Evolutionary conservation across 2,113 vertebrate genomes (phyloP).

Genomic region (Madoqua kirkii): DNA sequence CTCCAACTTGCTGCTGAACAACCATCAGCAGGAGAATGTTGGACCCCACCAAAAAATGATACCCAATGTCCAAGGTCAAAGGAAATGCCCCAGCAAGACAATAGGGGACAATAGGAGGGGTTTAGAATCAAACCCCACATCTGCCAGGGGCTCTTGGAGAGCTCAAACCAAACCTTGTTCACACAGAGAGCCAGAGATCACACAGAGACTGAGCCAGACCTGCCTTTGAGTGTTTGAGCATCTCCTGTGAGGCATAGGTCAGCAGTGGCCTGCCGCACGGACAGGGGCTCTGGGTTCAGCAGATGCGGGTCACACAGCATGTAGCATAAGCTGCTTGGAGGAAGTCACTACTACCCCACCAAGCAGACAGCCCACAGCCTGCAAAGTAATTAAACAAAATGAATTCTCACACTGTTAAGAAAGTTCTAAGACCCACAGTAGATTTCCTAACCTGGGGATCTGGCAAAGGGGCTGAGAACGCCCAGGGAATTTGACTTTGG

Average conservation of each 20-base stretch:
- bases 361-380: background rate
- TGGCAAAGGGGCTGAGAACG: background rate
- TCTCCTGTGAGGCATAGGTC: background rate
- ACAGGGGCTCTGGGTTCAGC: background rate
- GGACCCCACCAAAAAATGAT: background rate
- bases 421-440: background rate
- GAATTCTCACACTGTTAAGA: background rate
- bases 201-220: background rate
- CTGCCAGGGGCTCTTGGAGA: background rate
- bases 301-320: background rate
- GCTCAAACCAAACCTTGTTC: background rate
- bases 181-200: background rate
- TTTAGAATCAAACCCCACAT: background rate
- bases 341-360: background rate
- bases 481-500: background rate
- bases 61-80: background rate
- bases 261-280: background rate
- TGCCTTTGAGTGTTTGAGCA: background rate
- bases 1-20: background rate
- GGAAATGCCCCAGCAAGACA: background rate
- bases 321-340: background rate
- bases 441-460: background rate
- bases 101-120: background rate
- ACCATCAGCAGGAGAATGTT: background rate
- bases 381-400: background rate